Evolutionary conservation across 2,797 vertebrate genomes (phyloP).

Genomic region (Podarcis siculus): DNA sequence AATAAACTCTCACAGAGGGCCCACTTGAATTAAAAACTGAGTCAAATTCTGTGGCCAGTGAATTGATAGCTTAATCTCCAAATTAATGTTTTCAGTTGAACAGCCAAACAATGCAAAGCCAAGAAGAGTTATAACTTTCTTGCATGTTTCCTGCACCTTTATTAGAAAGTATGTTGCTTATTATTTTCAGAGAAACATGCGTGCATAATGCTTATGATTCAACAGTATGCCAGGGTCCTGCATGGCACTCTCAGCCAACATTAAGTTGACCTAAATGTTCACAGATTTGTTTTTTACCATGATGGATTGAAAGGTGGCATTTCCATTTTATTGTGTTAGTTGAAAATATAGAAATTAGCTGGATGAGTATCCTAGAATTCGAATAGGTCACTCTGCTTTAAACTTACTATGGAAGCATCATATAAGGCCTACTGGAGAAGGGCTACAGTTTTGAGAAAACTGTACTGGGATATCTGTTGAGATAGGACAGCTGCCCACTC

Average conservation of each 20-base stretch:
- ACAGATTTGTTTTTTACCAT: constrained; percentile 42
- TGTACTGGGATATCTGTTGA: background rate
- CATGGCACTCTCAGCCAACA: constrained; percentile 50
- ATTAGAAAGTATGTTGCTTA: constrained; percentile 32
- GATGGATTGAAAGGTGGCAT: constrained; percentile 18
- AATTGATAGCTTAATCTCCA: background rate
- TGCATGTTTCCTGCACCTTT: constrained; percentile 35
- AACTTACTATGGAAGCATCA: constrained; percentile 5
- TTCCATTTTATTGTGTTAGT: constrained; percentile 47
- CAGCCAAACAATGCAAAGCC: background rate
- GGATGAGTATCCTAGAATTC: background rate
- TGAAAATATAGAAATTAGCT: constrained; percentile 32
- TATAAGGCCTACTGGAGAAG: constrained; percentile 19
- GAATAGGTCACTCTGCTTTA: constrained; percentile 39
- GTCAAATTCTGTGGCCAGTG: background rate
- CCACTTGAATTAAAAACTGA: background rate
- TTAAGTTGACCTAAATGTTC: constrained; percentile 30
- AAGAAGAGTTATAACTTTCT: constrained; percentile 16
- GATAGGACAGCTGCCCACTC: background rate
- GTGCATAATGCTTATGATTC: constrained; percentile 42
- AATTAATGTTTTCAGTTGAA: background rate
- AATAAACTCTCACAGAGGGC: background rate
- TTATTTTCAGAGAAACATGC: constrained; percentile 29
- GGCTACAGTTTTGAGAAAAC: constrained; percentile 40
- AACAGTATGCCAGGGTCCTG: constrained; percentile 46